phyloP scores from a whole-genome alignment of 2,797 vertebrate genomes.

The Coracias cyanogaster region DNA sequence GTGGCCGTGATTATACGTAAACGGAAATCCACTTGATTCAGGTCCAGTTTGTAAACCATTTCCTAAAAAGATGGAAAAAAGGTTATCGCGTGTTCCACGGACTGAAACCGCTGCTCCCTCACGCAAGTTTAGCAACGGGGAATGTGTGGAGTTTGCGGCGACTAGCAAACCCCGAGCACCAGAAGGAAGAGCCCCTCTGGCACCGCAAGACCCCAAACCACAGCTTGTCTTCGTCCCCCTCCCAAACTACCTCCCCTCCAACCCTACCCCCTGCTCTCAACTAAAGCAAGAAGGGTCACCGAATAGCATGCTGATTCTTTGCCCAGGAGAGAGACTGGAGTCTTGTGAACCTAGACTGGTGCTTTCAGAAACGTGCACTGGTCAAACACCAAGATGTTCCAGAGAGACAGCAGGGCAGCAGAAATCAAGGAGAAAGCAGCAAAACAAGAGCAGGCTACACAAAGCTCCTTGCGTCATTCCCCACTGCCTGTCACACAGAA shows the following conservation, averaged over 20 bases:
- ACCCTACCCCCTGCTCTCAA: not conserved
- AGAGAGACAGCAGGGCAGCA: not conserved
- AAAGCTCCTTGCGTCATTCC: not conserved
- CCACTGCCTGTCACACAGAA: not conserved
- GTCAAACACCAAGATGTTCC: not conserved
- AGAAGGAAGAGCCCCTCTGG: not conserved
- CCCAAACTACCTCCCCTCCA: not conserved
- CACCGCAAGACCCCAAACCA: not conserved
- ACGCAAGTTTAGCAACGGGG: not conserved
- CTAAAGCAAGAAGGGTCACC: not conserved
- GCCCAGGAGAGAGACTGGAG: not conserved
- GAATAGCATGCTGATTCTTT: not conserved
- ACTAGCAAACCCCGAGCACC: not conserved
- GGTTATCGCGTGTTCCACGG: not conserved
- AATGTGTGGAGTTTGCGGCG: not conserved
- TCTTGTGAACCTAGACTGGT: not conserved
- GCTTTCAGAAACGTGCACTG: not conserved
- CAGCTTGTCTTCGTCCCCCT: not conserved
- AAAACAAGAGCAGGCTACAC: not conserved
- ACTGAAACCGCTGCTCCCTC: not conserved
- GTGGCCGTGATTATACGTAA: conserved; percentile 71
- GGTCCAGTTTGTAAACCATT: conserved; percentile 87
- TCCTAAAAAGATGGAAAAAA: conserved; percentile 79
- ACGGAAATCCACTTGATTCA: conserved; percentile 79
- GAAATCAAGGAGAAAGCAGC: not conserved